Evolutionary conservation across 37 sponge, comb jelly and placozoan species (phyloP), one percentile per base, ranked within the genome.

Genomic region (Corticium candelabrum): DNA sequence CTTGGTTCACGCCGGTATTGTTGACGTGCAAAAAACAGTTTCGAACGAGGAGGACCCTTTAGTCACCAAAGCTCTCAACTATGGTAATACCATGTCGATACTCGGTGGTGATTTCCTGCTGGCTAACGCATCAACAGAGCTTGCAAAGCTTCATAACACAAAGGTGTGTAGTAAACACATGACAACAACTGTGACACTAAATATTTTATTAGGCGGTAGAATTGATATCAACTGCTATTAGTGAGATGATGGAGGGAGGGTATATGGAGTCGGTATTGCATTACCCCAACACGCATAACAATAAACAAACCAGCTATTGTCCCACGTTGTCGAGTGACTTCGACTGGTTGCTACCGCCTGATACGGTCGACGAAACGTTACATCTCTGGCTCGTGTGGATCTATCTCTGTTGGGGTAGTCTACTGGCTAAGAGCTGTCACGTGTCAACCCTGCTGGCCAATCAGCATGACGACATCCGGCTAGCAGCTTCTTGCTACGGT

Each of bases 171-270:
- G n/a, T n/a, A n/a, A n/a, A n/a, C n/a, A n/a, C n/a, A n/a, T n/a
- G n/a, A n/a, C n/a, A n/a, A n/a, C n/a, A n/a, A n/a, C n/a, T n/a
- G n/a, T n/a, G n/a, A n/a, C n/a, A n/a, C n/a, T n/a, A n/a, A n/a
- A n/a, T n/a, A n/a, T n/a, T n/a, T n/a, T n/a, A n/a, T n/a, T 39
- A 85, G 85, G 85, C 80, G 2, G 85, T 85, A 29, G 81, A 82
- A 3, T 30, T 75, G 0, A 82, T 85, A 11, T 85, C 85, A 3
- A 31, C 79, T 37, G 85, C 76, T 35, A 85, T 85, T 35, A 27
- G 41, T 41, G 81, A 82, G 36, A 82, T 85, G 76, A 85, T 79
- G 81, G 57, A 37, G 36, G 82, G 82, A 50, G 62, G 11, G 21
- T 50, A 27, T 21, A 50, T 50, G 15, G n/a, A n/a, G n/a, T n/a